phyloP scores from a whole-genome alignment of 1,140 invertebrate species.

The Yoshiicerus persimilis region DNA sequence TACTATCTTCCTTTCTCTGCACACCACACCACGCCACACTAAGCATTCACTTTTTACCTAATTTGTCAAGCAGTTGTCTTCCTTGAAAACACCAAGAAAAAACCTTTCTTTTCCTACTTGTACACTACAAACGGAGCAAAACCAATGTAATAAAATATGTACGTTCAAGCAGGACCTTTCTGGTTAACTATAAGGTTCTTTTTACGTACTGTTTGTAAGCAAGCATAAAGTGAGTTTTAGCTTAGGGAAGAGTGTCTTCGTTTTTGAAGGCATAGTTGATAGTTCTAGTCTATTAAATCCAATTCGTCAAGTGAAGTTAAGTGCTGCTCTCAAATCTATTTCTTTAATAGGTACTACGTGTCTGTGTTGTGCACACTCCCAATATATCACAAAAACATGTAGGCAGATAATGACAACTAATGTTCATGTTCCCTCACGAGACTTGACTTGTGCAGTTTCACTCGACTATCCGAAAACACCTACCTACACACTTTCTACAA shows the following conservation, averaged over 20 bases:
- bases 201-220: background rate
- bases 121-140: background rate
- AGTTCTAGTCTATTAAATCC: background rate
- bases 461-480: background rate
- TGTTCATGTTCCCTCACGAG: background rate
- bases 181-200: background rate
- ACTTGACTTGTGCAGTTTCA: background rate
- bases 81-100: background rate
- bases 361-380: background rate
- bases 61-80: constrained; percentile 28
- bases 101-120: background rate
- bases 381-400: constrained; percentile 2
- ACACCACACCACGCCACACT: background rate
- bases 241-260: background rate
- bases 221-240: background rate
- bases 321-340: background rate
- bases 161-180: background rate
- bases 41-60: background rate
- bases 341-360: background rate
- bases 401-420: background rate
- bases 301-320: constrained; percentile 12
- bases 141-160: background rate
- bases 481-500: background rate
- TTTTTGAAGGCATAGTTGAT: background rate
- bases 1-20: background rate